phyloP scores from a whole-genome alignment of 2,797 vertebrate species.

The Pseudomugil tenellus region DNA sequence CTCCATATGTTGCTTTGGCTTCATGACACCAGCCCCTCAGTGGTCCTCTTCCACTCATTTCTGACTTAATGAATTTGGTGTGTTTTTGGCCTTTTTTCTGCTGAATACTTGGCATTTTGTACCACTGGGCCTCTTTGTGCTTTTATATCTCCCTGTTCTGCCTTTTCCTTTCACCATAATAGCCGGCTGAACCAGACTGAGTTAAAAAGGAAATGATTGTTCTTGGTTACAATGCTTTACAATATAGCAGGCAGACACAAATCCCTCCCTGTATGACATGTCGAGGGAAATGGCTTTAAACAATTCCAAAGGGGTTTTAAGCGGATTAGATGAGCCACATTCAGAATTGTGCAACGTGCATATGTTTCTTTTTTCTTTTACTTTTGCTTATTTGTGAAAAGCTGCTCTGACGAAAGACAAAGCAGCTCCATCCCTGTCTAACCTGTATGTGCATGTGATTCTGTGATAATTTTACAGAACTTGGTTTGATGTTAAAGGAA shows the following conservation, averaged over 20 bases:
- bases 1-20: slow-evolving; percentile 6
- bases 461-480: slow-evolving; percentile 13
- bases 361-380: slow-evolving; percentile 41
- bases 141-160: slow-evolving; percentile 21
- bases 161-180: slow-evolving; percentile 56
- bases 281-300: slow-evolving; percentile 72
- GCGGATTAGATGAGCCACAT: slow-evolving; percentile 64
- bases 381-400: slow-evolving; percentile 34
- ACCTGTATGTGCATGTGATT: background rate
- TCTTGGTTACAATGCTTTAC: slow-evolving; percentile 73
- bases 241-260: slow-evolving; percentile 46
- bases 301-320: slow-evolving; percentile 60
- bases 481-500: slow-evolving; percentile 9
- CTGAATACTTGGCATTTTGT: slow-evolving; percentile 42
- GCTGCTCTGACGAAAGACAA: slow-evolving; percentile 4
- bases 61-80: slow-evolving; percentile 24
- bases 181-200: slow-evolving; percentile 62
- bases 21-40: slow-evolving; percentile 1
- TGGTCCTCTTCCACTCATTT: slow-evolving; percentile 1
- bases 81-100: slow-evolving; percentile 34
- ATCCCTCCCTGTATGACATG: slow-evolving; percentile 52
- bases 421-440: background rate
- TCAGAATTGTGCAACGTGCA: slow-evolving; percentile 63
- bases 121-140: slow-evolving; percentile 23
- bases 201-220: slow-evolving; percentile 71